A percentile compares a stretch with the other conserved stretches of the same genome.
Evolutionary conservation across 2,888 invertebrate species (phyloP).

Genomic region (Ceraclea dissimilis): DNA sequence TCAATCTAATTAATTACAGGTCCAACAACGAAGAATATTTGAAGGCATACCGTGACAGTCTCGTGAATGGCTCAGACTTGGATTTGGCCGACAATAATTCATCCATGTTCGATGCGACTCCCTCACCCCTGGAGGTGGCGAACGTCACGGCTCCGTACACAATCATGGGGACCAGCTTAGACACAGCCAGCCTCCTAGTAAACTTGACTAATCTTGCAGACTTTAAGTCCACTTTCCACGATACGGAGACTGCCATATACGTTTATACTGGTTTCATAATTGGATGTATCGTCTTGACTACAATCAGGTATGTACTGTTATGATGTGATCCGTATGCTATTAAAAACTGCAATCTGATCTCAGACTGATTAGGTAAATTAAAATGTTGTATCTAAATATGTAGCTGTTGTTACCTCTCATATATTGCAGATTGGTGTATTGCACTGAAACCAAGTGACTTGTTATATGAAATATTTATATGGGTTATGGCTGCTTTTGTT

Average conservation of each 20-base stretch:
- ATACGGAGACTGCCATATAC: slow-evolving; percentile 36
- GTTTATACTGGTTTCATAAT: slow-evolving; percentile 54
- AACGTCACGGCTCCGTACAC: background rate
- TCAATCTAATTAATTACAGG: slow-evolving; percentile 7
- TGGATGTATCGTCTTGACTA: slow-evolving; percentile 52
- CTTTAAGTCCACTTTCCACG: slow-evolving; percentile 8
- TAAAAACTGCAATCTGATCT: too few species aligned
- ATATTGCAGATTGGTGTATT: too few species aligned
- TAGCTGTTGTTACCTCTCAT: too few species aligned
- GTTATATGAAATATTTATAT: too few species aligned
- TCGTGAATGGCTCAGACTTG: background rate
- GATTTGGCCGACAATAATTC: background rate
- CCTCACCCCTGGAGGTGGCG: background rate
- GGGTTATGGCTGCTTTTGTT: too few species aligned
- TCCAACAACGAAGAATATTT: slow-evolving; percentile 20
- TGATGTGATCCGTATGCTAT: too few species aligned
- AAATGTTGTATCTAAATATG: too few species aligned
- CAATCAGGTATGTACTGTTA: slow-evolving; percentile 41
- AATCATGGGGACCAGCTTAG: background rate
- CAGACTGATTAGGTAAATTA: too few species aligned
- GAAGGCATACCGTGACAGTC: background rate
- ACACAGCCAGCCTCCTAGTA: background rate
- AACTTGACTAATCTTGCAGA: background rate
- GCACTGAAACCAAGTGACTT: too few species aligned
- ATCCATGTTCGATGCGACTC: background rate